A percentile compares a stretch with the other conserved stretches of the same genome.
These are phyloP conservation scores for Nyctereutes procyonoides DNA, from an alignment of 2,113 vertebrate genomes.

Conservation along the genomic window DNA sequence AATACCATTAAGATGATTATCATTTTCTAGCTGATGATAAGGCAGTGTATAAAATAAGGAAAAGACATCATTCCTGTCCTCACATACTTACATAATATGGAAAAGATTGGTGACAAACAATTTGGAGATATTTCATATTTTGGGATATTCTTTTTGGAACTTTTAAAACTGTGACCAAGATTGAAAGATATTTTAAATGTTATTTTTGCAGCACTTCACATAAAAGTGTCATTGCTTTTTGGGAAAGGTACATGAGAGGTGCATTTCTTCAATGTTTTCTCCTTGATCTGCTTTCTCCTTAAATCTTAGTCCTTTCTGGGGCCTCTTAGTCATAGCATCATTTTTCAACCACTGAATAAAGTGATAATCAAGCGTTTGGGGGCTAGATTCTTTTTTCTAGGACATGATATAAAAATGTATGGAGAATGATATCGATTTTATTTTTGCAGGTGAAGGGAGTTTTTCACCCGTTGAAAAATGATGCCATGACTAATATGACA, in stretches of 20 bases:
- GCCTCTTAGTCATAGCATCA: neutral
- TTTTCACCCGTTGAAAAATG: constrained; percentile 59
- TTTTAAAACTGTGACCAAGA: neutral
- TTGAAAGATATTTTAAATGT: neutral
- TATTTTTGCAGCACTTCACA: neutral
- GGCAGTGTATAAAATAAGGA: neutral
- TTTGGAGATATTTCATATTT: neutral
- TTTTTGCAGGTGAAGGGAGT: constrained; percentile 74
- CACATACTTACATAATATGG: neutral
- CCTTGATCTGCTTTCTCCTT: neutral
- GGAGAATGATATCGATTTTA: constrained; percentile 45
- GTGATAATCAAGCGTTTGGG: constrained; percentile 32
- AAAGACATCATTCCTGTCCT: neutral
- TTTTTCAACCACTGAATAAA: constrained; percentile 61
- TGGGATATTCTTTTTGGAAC: neutral
- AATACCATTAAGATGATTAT: neutral
- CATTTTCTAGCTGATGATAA: neutral
- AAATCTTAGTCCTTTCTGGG: neutral
- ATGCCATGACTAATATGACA: constrained; percentile 71
- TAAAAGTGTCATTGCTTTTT: neutral
- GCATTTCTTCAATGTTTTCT: neutral
- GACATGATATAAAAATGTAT: constrained; percentile 66
- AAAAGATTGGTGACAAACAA: neutral
- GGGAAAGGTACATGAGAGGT: neutral
- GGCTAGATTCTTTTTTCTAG: constrained; percentile 44